phyloP scores from a whole-genome alignment of 2,888 invertebrate genomes.

The Myathropa florea region DNA sequence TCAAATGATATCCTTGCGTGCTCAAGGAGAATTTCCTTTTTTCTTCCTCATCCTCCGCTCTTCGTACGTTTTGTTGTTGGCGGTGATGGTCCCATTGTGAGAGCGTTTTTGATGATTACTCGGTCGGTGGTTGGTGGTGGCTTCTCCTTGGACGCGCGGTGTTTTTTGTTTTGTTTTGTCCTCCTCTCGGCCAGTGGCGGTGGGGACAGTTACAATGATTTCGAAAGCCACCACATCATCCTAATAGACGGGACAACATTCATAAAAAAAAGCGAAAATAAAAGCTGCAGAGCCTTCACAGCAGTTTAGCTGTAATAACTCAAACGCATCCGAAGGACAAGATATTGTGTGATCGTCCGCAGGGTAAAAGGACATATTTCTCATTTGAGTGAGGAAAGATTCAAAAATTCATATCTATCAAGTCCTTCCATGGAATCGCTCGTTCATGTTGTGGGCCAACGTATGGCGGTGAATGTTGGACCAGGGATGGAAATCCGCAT shows the following conservation, averaged over 20 bases:
- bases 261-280: neutral
- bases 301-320: constrained; percentile 42
- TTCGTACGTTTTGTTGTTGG: neutral
- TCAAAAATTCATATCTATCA: constrained; percentile 67
- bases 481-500: neutral
- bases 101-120: constrained; percentile 17
- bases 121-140: neutral
- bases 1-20: constrained; percentile 60
- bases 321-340: constrained; percentile 53
- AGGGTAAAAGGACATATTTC: constrained; percentile 47
- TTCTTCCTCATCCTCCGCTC: neutral
- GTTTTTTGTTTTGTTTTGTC: neutral
- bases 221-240: constrained; percentile 34
- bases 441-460: constrained; percentile 36
- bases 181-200: neutral
- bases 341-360: constrained; percentile 27
- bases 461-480: neutral
- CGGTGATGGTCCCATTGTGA: neutral
- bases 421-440: neutral
- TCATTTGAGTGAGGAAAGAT: constrained; percentile 42
- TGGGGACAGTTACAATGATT: constrained; percentile 31
- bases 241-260: neutral
- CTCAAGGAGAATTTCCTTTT: constrained; percentile 40
- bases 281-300: neutral
- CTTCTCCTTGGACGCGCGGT: constrained; percentile 11